Conservation (phyloP, 1,140 invertebrate species). For the Drosophila obscura region DNA sequence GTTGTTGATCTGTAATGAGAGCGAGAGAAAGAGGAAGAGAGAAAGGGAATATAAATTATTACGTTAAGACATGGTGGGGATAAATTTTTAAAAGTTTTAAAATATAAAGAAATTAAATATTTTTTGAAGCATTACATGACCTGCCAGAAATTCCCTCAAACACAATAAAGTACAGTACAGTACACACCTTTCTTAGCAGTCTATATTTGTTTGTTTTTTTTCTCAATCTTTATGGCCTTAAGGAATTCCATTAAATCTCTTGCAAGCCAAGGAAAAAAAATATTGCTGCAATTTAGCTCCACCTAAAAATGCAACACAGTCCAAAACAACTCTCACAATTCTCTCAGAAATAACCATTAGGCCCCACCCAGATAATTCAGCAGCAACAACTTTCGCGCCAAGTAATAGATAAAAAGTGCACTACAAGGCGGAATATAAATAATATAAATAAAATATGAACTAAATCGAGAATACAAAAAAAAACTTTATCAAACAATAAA, state of each 20-base stretch:
- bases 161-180: background rate
- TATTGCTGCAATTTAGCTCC: constrained; percentile 27
- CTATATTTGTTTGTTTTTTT: background rate
- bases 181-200: background rate
- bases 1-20: constrained; percentile 47
- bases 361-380: constrained; percentile 16
- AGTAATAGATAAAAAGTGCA: constrained; percentile 4
- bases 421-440: constrained; percentile 13
- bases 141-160: background rate
- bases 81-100: constrained; percentile 1
- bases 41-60: constrained; percentile 10
- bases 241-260: constrained; percentile 27
- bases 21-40: constrained; percentile 9
- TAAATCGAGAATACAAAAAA: background rate
- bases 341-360: constrained; percentile 13
- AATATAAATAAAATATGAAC: constrained; percentile 17
- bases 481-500: constrained; percentile 14
- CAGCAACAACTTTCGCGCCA: constrained; percentile 16
- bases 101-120: background rate
- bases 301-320: constrained; percentile 23
- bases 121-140: background rate
- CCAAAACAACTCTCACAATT: constrained; percentile 18
- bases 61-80: no score
- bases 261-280: constrained; percentile 8
- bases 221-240: constrained; percentile 21